Conservation (phyloP, 2,113 vertebrate species). For the Clupea harengus region DNA sequence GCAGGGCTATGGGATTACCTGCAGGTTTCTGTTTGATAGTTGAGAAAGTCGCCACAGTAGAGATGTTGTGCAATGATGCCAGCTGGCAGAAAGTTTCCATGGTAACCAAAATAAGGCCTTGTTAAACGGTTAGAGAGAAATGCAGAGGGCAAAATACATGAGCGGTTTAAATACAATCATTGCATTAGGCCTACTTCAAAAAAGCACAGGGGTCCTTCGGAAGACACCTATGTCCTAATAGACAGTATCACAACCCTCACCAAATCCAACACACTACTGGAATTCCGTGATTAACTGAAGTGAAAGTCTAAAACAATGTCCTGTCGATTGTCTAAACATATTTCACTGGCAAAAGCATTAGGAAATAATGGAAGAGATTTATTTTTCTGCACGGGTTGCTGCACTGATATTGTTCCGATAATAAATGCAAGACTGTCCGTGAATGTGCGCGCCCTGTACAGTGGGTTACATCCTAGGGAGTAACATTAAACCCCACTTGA, state of each 20-base stretch:
- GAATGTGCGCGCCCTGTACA: background rate
- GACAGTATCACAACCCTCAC: background rate
- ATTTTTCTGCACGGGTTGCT: background rate
- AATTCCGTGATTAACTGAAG: background rate
- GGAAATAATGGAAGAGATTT: background rate
- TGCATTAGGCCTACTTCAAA: background rate
- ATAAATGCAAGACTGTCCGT: background rate
- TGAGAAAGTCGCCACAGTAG: conserved; percentile 30
- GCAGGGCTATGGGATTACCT: background rate
- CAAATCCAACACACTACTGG: background rate
- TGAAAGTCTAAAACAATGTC: background rate
- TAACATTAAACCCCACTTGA: background rate
- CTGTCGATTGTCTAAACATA: no score
- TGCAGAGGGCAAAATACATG: background rate
- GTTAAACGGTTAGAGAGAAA: conserved; percentile 30
- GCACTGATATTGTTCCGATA: conserved; percentile 23
- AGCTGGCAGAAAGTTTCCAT: conserved; percentile 39
- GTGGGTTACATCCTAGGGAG: background rate
- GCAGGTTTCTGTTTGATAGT: background rate
- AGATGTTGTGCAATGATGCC: conserved; percentile 32
- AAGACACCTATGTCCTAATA: background rate
- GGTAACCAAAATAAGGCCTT: conserved; percentile 36
- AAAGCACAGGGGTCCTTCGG: background rate
- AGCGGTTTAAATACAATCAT: background rate
- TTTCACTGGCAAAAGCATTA: background rate